Evolutionary conservation across 1,140 invertebrate genomes (phyloP), one percentile per base, ranked within the genome.

Genomic region (Scaptomyza pallida): DNA sequence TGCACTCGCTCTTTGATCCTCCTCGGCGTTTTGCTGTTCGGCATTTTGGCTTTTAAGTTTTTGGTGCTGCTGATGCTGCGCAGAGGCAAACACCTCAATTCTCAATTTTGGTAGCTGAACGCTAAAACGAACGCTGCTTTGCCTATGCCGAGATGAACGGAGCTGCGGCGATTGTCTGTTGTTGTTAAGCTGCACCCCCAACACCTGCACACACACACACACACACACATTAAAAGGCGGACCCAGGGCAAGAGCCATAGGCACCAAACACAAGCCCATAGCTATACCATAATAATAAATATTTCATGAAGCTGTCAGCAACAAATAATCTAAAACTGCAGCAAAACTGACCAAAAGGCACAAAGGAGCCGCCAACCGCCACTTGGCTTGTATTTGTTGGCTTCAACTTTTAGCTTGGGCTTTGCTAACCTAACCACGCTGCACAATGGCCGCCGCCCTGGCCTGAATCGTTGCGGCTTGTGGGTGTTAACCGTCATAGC

Each of bases 251-350:
- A 35, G 37, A 57, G 19, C 33, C 54, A 6, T 8, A 23, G 19
- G 23, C 33, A n/a, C n/a, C 16, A 15, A 55, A 40, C 16, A 13
- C 44, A 33, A 47, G 41, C 41, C 60, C 47, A 75, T 57, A 57
- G 6, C 48, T 55, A 59, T 63, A 70, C 77, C 77, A 86, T 86
- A 88, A 86, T 86, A 89, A 88, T 88, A 88, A 88, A 88, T 88
- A 89, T 88, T 88, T 88, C 82, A 88, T 88, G 82, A 88, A 88
- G 82, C 82, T 88, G 82, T 88, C 82, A 88, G 82, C 83, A 88
- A 88, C 82, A 88, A 88, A 88, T 88, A 88, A 88, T 86, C 82
- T 88, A 86, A 83, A 83, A 86, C 81, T 83, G 80, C 71, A 62
- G 57, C 67, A 62, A n/a, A 52, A 80, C 78, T 83, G 75, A 60